A percentile compares a stretch with the other conserved stretches of the same genome.
These are phyloP conservation scores for Coendou prehensilis DNA, from an alignment of 2,797 vertebrate species.

Conservation along the genomic window DNA sequence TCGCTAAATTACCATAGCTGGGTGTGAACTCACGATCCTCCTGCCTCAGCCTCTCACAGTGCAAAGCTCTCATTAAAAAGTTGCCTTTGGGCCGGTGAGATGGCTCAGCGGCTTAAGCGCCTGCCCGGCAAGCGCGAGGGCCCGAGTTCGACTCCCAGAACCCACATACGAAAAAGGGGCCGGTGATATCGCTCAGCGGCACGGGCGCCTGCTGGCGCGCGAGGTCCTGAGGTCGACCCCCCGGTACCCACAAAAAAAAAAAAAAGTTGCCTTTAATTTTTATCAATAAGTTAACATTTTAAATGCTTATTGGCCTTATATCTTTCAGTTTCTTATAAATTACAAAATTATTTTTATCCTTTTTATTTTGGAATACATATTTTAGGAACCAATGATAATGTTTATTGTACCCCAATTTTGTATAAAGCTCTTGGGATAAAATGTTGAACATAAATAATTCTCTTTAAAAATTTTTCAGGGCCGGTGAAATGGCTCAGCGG, in stretches of 20 bases:
- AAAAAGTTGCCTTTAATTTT: background rate
- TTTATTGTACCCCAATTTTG: background rate
- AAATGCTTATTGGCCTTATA: background rate
- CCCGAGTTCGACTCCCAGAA: no score
- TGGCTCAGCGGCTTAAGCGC: no score
- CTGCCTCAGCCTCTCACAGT: background rate
- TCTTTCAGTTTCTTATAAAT: background rate
- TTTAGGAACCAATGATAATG: background rate
- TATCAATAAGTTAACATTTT: constrained; percentile 48
- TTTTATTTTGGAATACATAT: background rate
- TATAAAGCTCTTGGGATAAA: constrained; percentile 27
- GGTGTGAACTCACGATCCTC: background rate
- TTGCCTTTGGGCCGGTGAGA: no score
- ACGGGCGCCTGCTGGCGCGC: no score
- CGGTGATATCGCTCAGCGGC: no score
- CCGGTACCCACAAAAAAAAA: no score
- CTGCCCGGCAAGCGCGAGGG: no score
- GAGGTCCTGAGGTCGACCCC: no score
- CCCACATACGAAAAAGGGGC: no score
- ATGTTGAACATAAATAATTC: background rate
- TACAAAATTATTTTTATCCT: background rate
- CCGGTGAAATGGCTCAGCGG: no score
- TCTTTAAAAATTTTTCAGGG: constrained; percentile 23
- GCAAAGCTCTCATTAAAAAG: background rate
- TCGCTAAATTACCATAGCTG: background rate